phyloP scores from a whole-genome alignment of 2,113 vertebrate genomes.

The Sprattus sprattus region DNA sequence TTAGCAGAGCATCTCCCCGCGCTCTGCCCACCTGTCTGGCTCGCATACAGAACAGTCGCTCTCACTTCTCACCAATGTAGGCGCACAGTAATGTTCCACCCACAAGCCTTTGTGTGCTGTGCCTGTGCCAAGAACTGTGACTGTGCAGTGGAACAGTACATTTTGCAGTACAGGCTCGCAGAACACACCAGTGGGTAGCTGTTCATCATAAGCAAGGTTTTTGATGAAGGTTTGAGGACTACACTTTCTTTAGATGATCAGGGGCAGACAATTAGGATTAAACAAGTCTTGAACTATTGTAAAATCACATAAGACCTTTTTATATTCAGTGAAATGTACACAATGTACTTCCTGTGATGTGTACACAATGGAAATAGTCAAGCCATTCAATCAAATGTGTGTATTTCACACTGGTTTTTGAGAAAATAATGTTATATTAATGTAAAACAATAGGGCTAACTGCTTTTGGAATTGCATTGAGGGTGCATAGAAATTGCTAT shows the following conservation, averaged over 20 bases:
- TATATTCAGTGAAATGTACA: too few relatives aligned
- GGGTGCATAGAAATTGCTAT: background rate
- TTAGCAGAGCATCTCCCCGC: background rate
- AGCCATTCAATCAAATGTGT: too few relatives aligned
- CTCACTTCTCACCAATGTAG: slow-evolving; percentile 3
- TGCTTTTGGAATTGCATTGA: background rate
- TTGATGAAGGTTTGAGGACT: background rate
- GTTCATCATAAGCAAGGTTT: background rate
- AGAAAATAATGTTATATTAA: too few relatives aligned
- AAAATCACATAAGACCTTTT: too few relatives aligned
- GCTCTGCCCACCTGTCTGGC: slow-evolving; percentile 10
- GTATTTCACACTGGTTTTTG: too few relatives aligned
- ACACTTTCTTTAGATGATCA: background rate
- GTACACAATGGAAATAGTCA: too few relatives aligned
- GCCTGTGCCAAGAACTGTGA: slow-evolving; percentile 7
- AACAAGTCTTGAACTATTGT: background rate
- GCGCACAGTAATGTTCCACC: slow-evolving; percentile 6
- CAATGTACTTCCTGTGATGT: too few relatives aligned
- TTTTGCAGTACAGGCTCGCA: background rate
- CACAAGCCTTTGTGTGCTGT: slow-evolving; percentile 12
- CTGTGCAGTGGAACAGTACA: background rate
- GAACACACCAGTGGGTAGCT: background rate
- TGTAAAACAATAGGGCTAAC: background rate
- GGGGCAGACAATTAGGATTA: background rate
- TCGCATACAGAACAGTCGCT: background rate